These are phyloP conservation scores for Caenorhabditis panamensis DNA, from an alignment of 2,888 invertebrate genomes.

Conservation along the genomic window DNA sequence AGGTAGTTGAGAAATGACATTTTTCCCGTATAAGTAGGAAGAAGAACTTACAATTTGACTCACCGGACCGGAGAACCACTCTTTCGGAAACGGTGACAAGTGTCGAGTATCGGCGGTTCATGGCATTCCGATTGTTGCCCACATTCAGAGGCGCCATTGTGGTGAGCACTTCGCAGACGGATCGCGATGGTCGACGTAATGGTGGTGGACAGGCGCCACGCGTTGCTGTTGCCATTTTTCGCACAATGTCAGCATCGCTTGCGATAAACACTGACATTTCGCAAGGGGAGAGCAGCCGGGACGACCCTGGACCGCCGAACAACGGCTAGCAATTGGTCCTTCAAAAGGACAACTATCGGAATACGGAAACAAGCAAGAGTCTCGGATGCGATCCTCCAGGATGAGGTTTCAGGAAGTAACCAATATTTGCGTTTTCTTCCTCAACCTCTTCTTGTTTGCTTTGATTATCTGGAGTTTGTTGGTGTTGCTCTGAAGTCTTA, in stretches of 20 bases:
- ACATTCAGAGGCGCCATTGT: constrained; percentile 61
- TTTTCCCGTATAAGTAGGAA: constrained; percentile 1
- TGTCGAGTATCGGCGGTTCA: constrained; percentile 55
- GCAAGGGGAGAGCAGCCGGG: not conserved
- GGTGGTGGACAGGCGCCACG: constrained; percentile 63
- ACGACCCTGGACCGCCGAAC: constrained; percentile 12
- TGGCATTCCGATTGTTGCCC: constrained; percentile 36
- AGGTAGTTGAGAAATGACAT: constrained; percentile 26
- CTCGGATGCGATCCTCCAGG: not conserved
- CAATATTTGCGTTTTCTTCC: constrained; percentile 43
- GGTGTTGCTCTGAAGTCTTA: not conserved
- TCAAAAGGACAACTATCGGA: constrained; percentile 50
- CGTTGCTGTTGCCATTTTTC: constrained; percentile 64
- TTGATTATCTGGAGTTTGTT: constrained; percentile 43
- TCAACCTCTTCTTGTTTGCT: constrained; percentile 21
- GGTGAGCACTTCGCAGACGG: constrained; percentile 62
- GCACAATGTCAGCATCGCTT: constrained; percentile 65
- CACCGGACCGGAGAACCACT: constrained; percentile 47
- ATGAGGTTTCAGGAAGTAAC: constrained; percentile 54
- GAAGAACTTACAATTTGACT: constrained; percentile 3
- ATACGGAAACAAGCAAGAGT: constrained; percentile 1
- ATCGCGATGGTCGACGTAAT: constrained; percentile 63
- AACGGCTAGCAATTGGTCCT: constrained; percentile 56
- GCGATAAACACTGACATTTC: constrained; percentile 66
- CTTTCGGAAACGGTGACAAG: constrained; percentile 58